Conservation (phyloP, 2,888 invertebrate genomes). For the Acrobasis repandana region DNA sequence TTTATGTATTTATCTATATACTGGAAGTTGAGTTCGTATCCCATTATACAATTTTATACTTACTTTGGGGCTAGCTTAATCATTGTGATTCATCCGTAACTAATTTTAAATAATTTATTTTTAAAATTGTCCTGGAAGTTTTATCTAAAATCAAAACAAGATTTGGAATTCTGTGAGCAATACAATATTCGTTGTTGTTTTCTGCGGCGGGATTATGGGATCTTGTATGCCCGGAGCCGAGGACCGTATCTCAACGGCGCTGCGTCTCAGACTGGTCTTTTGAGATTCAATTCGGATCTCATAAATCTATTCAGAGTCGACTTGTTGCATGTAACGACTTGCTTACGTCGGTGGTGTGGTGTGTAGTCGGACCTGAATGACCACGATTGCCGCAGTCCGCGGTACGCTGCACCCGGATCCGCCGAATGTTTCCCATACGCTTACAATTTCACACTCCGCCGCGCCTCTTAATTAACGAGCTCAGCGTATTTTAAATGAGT, state of each 20-base stretch:
- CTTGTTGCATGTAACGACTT: slow-evolving; percentile 22
- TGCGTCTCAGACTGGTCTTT: slow-evolving; percentile 9
- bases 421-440: slow-evolving; percentile 62
- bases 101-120: no score
- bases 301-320: slow-evolving; percentile 20
- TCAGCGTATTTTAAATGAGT: slow-evolving; percentile 69
- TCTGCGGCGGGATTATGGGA: slow-evolving; percentile 18
- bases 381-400: slow-evolving; percentile 22
- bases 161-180: no score
- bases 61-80: no score
- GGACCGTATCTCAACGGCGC: slow-evolving; percentile 1
- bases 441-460: slow-evolving; percentile 67
- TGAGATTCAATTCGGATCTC: slow-evolving; percentile 22
- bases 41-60: no score
- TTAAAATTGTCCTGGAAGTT: no score
- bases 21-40: no score
- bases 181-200: slow-evolving; percentile 20
- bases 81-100: no score
- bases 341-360: not conserved
- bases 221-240: slow-evolving; percentile 1
- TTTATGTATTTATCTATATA: no score
- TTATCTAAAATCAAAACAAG: no score
- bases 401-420: slow-evolving; percentile 46
- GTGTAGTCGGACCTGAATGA: not conserved
- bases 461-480: slow-evolving; percentile 69